A percentile compares a stretch with the other conserved stretches of the same genome.
These are phyloP conservation scores for Onchidella celtica DNA, from an alignment of 2,888 invertebrate genomes.

Conservation along the genomic window DNA sequence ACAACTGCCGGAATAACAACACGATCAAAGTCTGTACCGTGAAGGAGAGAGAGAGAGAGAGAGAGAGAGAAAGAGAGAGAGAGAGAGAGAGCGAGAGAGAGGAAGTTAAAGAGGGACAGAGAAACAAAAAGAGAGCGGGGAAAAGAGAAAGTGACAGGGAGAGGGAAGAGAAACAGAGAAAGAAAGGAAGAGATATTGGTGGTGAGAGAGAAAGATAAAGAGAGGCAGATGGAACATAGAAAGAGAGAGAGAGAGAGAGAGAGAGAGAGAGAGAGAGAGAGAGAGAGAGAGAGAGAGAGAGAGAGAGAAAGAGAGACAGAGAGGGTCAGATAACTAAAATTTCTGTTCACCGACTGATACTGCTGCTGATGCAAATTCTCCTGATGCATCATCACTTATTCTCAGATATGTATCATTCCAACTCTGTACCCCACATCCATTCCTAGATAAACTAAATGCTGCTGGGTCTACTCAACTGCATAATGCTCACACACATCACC, in stretches of 20 bases:
- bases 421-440: too few species aligned
- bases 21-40: neutral
- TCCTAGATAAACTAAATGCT: too few species aligned
- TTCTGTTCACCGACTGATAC: too few species aligned
- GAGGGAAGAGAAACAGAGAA: too few species aligned
- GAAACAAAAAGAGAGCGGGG: conserved; percentile 3
- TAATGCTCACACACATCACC: too few species aligned
- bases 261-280: neutral
- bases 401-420: too few species aligned
- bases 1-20: neutral
- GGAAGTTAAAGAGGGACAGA: conserved; percentile 13
- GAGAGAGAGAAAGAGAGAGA: conserved; percentile 16
- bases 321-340: too few species aligned
- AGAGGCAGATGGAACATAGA: neutral
- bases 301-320: neutral
- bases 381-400: too few species aligned
- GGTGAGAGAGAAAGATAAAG: neutral
- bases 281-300: neutral
- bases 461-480: too few species aligned
- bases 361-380: too few species aligned
- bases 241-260: neutral
- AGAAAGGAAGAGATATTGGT: too few species aligned
- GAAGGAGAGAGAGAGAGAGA: neutral
- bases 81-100: conserved; percentile 20
- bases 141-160: conserved; percentile 7